Evolutionary conservation across 1,140 invertebrate genomes (phyloP), one percentile per base, ranked within the genome.

Genomic region (Lysiphlebus fabarum): DNA sequence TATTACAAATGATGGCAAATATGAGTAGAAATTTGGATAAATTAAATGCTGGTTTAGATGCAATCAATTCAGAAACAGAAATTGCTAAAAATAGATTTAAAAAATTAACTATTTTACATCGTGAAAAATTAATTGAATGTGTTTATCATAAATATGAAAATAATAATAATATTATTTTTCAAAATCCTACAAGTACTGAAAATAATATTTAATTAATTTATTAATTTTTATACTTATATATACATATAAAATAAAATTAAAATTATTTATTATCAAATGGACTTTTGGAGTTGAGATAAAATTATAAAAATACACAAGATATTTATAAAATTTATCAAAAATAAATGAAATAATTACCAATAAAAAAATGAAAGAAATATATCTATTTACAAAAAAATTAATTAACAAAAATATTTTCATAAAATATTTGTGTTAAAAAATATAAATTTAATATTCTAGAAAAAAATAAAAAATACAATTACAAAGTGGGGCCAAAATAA

Each of bases 1-100:
- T 74, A 7, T 56, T 70, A 7, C 69, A 73, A 43, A 67, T 75
- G 59, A 66, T 78, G 14, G 67, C 65, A 6, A 78, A 78, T 49
- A 64, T 76, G 7, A 78, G 74, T 64, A 71, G 61, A 26, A 68
- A 64, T 6, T 38, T 78, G 17, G 71, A 77, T 40, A 69, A 69
- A 40, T 56, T 78, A 36, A 71, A 77, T 45, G 60, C 51, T 5
- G 67, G 67, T 0, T 61, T 77, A 4, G 69, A 77, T 33, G 63
- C 63, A 1, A 71, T 78, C 7, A 62, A 69, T 26, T 50, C 48
- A 6, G 67, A 72, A 26, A 70, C 70, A 9, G 67, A 68, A 62
- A 48, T 62, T 10, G 73, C 68, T 7, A 71, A 67, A 42, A 62
- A 45, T 6, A 65, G 61, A 37, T 51, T 77, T 5, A 57, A 58